These are phyloP conservation scores for Hydractinia symbiolongicarpus DNA, from an alignment of 30 jellyfish, hydroid and myxozoan genomes.

Conservation along the genomic window DNA sequence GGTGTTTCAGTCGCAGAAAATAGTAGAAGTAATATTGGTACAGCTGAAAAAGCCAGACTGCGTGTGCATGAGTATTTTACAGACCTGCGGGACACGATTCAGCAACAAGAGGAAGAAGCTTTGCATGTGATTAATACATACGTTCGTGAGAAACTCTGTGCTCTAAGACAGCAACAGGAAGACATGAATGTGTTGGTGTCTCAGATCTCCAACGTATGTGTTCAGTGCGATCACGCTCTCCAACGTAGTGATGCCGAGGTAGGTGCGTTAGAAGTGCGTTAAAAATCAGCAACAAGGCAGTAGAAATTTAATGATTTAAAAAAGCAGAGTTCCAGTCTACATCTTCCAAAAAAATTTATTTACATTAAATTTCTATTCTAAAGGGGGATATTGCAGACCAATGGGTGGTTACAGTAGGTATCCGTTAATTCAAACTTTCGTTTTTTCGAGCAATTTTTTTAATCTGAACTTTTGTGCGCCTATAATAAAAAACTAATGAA, in stretches of 20 bases:
- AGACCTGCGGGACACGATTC: slow-evolving; percentile 85
- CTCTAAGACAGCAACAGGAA: slow-evolving; percentile 89
- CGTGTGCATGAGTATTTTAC: slow-evolving; percentile 68
- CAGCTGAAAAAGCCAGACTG: slow-evolving; percentile 82
- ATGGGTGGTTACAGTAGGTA: too few relatives aligned
- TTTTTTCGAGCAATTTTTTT: too few relatives aligned
- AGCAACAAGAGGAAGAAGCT: slow-evolving; percentile 91
- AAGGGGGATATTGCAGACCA: too few relatives aligned
- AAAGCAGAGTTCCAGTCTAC: too few relatives aligned
- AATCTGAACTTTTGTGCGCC: too few relatives aligned
- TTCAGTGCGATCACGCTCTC: slow-evolving; percentile 66
- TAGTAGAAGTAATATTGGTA: slow-evolving; percentile 46
- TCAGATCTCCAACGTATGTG: slow-evolving; percentile 78
- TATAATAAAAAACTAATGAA: too few relatives aligned
- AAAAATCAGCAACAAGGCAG: too few relatives aligned
- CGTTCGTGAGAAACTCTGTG: slow-evolving; percentile 80
- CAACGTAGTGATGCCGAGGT: slow-evolving; percentile 92
- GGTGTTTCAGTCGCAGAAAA: slow-evolving; percentile 51
- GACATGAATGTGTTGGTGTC: slow-evolving; percentile 85
- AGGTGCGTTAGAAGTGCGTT: neutral
- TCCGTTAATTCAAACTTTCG: too few relatives aligned
- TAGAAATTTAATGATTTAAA: too few relatives aligned
- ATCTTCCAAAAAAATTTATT: too few relatives aligned
- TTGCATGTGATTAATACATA: slow-evolving; percentile 62
- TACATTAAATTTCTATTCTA: too few relatives aligned